Evolutionary conservation across 2,113 vertebrate genomes (phyloP), one percentile per base, ranked within the genome.

Genomic region (Clupea harengus): DNA sequence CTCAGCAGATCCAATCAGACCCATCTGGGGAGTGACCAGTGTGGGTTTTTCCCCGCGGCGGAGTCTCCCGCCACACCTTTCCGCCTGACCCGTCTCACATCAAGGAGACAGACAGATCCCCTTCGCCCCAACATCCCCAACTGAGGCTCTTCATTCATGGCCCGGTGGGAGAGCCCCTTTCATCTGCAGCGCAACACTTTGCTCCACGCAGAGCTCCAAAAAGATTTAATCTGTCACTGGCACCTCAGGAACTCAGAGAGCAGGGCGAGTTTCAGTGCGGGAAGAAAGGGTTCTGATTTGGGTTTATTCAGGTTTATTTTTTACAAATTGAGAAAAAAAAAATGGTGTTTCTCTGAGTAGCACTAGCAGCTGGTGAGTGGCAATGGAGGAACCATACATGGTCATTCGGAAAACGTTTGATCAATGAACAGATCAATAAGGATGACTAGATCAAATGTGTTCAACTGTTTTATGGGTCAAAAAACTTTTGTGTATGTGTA

Each of bases 1-100:
- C 54, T 60, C 18, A 6, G 2, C 20, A 60, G 22, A 60, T 60
- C 54, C 54, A 4, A 60, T 60, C 54, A 60, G 54, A 60, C 54
- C 20, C 54, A 60, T 60, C 54, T 60, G 54, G 54, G 54, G 54
- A 20, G 54, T 11, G 54, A 60, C 18, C 54, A 6, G 54, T 60
- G 54, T 60, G 54, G 54, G 54, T 60, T 60, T 60, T 60, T 6
- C 54, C 54, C 54, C 54, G 20, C 54, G 6, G 54, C 4, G 54
- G 54, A 60, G 54, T 22, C 54, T 60, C 54, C 54, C 4, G 54
- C 64, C 64, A 67, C 64, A 67, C 64, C 64, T 67, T 60, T 60
- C n/a, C 64, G 64, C n/a, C 25, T 67, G 64, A 67, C 64, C 64
- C 64, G 25, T 6, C 64, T 67, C 64, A 67, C 64, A 67, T 67